These are phyloP conservation scores for Thripadectes ignobilis DNA, from an alignment of 2,797 vertebrate genomes.

Conservation along the genomic window DNA sequence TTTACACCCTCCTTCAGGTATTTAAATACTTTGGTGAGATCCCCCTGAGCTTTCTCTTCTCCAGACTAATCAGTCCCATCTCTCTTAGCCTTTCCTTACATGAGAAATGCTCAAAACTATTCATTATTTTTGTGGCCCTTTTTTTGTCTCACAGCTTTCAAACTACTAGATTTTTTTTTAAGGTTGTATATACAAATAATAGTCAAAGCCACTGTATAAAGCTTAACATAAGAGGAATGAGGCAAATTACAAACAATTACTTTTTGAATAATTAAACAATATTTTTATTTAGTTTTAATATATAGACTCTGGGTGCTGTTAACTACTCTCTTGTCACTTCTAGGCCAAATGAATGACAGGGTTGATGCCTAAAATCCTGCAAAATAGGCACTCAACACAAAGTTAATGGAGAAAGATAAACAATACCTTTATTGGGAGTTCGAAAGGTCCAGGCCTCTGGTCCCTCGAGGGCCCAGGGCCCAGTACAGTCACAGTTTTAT, in stretches of 20 bases:
- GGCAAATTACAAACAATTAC: not conserved
- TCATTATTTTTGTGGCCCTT: not conserved
- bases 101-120: not conserved
- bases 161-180: not conserved
- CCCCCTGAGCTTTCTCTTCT: not conserved
- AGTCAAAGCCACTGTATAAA: not conserved
- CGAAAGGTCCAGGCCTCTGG: no score
- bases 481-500: no score
- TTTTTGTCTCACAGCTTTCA: not conserved
- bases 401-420: no score
- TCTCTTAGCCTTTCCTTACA: not conserved
- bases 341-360: not conserved
- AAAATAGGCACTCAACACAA: no score
- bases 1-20: rapidly evolving
- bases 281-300: not conserved
- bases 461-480: no score
- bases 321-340: not conserved
- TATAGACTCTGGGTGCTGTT: not conserved
- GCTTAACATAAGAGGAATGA: rapidly evolving
- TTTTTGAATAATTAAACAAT: not conserved
- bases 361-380: no score
- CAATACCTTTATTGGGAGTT: no score
- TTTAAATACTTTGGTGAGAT: not conserved
- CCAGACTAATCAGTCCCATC: not conserved
- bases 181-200: not conserved